A percentile compares a stretch with the other conserved stretches of the same genome.
Conservation (phyloP, 2,113 vertebrate species). For the Xiphophorus hellerii region DNA sequence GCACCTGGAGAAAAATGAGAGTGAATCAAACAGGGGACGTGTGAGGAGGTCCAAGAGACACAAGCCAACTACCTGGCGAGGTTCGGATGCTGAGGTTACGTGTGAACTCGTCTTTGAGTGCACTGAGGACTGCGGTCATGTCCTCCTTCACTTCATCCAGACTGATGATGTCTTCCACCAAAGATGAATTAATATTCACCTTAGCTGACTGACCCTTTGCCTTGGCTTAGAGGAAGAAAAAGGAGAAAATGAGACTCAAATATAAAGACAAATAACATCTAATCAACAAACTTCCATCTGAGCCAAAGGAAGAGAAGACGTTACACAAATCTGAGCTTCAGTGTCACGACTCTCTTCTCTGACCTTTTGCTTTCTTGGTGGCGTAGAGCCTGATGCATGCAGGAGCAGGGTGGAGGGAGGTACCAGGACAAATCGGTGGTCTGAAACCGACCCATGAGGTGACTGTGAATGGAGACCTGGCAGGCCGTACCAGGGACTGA, state of each 20-base stretch:
- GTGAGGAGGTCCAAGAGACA: not conserved
- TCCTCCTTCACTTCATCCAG: constrained; percentile 86
- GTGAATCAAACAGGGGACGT: not conserved
- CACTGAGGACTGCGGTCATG: constrained; percentile 83
- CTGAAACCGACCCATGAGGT: constrained; percentile 5
- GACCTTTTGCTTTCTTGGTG: constrained; percentile 91
- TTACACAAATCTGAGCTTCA: constrained; percentile 5
- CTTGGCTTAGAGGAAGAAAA: constrained; percentile 80
- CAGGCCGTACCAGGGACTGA: constrained; percentile 23
- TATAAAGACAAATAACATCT: constrained; percentile 33
- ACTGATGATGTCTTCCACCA: constrained; percentile 92
- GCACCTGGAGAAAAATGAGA: not conserved
- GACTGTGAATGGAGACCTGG: constrained; percentile 34
- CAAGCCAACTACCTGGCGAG: constrained; percentile 83
- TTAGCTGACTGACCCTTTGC: constrained; percentile 86
- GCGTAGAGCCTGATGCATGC: constrained; percentile 81
- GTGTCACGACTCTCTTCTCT: constrained; percentile 30
- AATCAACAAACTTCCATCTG: not conserved
- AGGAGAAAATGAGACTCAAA: constrained; percentile 14
- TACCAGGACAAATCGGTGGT: constrained; percentile 14
- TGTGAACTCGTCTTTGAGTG: constrained; percentile 91
- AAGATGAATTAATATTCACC: constrained; percentile 87
- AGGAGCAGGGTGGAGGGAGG: constrained; percentile 5
- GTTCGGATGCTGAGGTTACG: constrained; percentile 91
- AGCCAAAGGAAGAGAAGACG: constrained; percentile 22